Percentiles rank a stretch among this genome's conserved stretches.
These are phyloP conservation scores for Pseudococcus viburni DNA, from an alignment of 2,888 invertebrate genomes.

Conservation along the genomic window DNA sequence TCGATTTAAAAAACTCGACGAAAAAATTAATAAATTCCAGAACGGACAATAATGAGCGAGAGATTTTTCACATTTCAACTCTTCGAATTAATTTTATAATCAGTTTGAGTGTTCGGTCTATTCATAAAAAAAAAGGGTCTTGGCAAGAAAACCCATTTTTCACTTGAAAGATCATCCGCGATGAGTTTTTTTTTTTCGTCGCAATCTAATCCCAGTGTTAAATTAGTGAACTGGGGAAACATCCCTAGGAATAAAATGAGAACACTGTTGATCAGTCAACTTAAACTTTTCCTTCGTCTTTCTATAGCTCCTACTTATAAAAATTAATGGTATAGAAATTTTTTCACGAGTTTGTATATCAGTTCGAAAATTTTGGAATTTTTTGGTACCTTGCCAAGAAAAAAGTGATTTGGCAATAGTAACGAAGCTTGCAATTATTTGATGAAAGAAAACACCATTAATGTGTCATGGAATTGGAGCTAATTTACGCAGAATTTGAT, in stretches of 20 bases:
- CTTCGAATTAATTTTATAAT: constrained; percentile 26
- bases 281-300: not conserved
- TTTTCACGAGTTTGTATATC: not conserved
- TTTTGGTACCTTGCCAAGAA: too few species aligned
- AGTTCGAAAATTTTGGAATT: too few species aligned
- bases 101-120: not conserved
- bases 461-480: too few species aligned
- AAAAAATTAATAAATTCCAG: constrained; percentile 2
- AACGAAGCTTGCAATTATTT: too few species aligned
- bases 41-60: not conserved
- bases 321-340: not conserved
- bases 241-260: not conserved
- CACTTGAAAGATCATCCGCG: not conserved
- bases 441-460: too few species aligned
- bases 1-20: not conserved
- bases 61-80: constrained; percentile 13
- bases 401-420: too few species aligned
- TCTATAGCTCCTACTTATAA: not conserved
- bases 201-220: not conserved
- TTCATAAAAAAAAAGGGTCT: not conserved
- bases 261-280: constrained; percentile 7
- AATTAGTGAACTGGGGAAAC: not conserved
- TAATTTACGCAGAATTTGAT: too few species aligned
- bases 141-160: constrained; percentile 10
- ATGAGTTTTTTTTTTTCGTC: not conserved